Evolutionary conservation across 2,797 vertebrate genomes (phyloP).

Genomic region (Nasua narica): DNA sequence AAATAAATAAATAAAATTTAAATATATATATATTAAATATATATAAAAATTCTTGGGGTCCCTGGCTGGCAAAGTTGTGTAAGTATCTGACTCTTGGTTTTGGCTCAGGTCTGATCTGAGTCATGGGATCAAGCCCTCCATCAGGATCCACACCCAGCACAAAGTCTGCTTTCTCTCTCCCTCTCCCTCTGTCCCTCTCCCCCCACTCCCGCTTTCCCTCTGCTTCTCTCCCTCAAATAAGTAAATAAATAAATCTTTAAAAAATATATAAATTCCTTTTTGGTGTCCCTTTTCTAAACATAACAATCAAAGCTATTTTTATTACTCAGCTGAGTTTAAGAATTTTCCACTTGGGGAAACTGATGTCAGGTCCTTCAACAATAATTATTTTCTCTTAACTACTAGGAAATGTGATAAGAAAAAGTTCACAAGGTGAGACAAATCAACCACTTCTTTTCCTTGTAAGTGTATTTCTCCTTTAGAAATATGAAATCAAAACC

Average conservation of each 20-base stretch:
- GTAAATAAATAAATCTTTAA: not conserved
- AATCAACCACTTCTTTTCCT: slow-evolving; percentile 50
- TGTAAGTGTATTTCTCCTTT: slow-evolving; percentile 50
- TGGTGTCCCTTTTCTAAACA: not conserved
- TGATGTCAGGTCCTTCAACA: slow-evolving; percentile 18
- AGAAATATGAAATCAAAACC: slow-evolving; percentile 61
- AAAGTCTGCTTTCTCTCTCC: not conserved
- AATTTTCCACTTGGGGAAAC: not conserved
- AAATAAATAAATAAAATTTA: not conserved
- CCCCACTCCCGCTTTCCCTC: not conserved
- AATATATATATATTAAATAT: not conserved
- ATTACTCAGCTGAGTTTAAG: not conserved
- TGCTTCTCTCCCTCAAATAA: not conserved
- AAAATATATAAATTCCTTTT: slow-evolving; percentile 1
- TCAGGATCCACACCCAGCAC: not conserved
- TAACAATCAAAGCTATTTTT: slow-evolving; percentile 18
- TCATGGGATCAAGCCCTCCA: not conserved
- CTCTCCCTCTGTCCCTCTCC: not conserved
- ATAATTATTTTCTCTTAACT: slow-evolving; percentile 49
- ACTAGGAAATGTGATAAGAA: slow-evolving; percentile 20
- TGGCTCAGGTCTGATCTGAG: not conserved
- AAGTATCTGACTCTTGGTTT: not conserved
- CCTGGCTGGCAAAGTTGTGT: not conserved
- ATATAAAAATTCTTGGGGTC: not conserved
- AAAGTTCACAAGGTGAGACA: slow-evolving; percentile 35